phyloP scores from a whole-genome alignment of 2,797 vertebrate genomes.

The Xiphorhynchus erythropygius region DNA sequence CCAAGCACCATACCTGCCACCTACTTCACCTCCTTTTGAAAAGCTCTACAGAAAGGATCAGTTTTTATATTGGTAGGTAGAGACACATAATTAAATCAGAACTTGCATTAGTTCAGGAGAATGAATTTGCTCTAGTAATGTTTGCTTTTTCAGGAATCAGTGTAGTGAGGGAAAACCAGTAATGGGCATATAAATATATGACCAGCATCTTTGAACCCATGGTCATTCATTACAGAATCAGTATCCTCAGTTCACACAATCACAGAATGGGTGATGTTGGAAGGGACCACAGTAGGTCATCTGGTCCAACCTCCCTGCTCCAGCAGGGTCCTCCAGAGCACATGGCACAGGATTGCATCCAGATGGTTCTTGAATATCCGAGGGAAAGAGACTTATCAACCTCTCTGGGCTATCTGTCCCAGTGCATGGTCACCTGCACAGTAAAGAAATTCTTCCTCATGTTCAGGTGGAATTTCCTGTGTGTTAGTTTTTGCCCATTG shows the following conservation, averaged over 20 bases:
- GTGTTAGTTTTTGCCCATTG: background rate
- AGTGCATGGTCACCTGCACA: too few species aligned
- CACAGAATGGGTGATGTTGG: background rate
- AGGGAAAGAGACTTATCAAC: background rate
- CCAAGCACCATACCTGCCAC: background rate
- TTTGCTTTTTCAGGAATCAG: background rate
- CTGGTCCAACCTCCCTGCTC: background rate
- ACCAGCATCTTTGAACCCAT: background rate
- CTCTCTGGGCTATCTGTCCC: background rate
- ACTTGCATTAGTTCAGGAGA: background rate
- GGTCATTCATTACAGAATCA: background rate
- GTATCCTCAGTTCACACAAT: background rate
- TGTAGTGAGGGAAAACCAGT: background rate
- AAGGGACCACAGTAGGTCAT: background rate
- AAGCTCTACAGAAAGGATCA: background rate
- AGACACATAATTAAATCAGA: background rate
- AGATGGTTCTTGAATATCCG: background rate
- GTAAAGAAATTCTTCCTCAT: background rate
- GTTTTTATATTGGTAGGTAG: background rate
- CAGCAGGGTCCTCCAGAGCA: background rate
- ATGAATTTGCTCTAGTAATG: background rate
- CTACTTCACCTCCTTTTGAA: background rate
- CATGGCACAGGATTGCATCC: background rate
- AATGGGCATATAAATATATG: background rate
- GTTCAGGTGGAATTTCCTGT: background rate